Conservation (phyloP, 2,113 vertebrate species). For the Hemibagrus wyckioides region DNA sequence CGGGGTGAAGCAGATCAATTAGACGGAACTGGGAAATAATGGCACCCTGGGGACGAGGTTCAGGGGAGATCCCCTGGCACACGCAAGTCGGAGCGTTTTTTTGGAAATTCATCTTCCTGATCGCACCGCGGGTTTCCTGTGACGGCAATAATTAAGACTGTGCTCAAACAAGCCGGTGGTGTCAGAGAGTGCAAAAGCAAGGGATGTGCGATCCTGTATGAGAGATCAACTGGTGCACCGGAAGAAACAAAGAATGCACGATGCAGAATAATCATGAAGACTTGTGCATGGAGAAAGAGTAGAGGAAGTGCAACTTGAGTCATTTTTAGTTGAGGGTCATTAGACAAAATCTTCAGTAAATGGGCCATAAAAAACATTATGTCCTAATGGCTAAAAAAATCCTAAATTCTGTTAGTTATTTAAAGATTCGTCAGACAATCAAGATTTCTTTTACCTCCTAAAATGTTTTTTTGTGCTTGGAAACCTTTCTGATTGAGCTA, state of each 20-base stretch:
- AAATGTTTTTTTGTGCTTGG: neutral
- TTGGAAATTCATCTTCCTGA: slow-evolving; percentile 47
- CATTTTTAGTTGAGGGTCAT: neutral
- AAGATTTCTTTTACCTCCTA: neutral
- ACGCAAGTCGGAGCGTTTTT: slow-evolving; percentile 17
- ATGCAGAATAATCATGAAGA: neutral
- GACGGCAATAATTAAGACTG: slow-evolving; percentile 47
- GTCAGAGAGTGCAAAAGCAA: slow-evolving; percentile 17
- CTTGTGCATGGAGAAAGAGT: neutral
- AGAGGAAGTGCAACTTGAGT: neutral
- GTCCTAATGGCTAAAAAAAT: neutral
- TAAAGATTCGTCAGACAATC: neutral
- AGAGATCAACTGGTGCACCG: slow-evolving; percentile 39
- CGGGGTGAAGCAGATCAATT: slow-evolving; percentile 69
- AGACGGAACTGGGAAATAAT: slow-evolving; percentile 58
- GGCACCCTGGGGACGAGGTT: slow-evolving; percentile 67
- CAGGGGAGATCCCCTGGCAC: slow-evolving; percentile 47
- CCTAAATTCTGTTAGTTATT: neutral
- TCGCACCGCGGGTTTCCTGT: slow-evolving; percentile 47
- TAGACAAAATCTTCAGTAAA: neutral
- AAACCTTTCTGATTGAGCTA: neutral
- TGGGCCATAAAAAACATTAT: neutral
- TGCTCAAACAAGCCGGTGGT: slow-evolving; percentile 31
- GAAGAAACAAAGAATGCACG: neutral
- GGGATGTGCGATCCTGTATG: slow-evolving; percentile 13